Base-by-base conservation (phyloP, 2,113 vertebrate species). In the Lophotis ruficrista region DNA sequence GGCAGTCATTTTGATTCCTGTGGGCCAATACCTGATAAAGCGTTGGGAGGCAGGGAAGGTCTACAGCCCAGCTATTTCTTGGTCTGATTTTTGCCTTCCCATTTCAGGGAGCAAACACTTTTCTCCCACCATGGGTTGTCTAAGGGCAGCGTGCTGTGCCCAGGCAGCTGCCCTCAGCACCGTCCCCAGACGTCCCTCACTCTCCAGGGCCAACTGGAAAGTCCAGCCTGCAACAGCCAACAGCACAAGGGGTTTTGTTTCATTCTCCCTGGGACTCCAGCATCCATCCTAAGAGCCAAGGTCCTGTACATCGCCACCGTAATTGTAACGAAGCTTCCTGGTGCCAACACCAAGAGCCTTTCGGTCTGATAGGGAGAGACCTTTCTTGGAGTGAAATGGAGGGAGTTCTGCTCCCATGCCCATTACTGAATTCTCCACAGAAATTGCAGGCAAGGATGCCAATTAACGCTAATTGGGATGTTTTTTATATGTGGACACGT, bases 381-480 rank as follows among this genome's bases (percentile, higher is more conserved):
- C 28, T 91, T 91, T 85, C 82, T 75, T 89, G 84, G 73, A 72
- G 81, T 94, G 87, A 96, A 92, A 91, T 45, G 19, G 27, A 91
- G 89, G 60, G 61, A 96, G 70, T 57, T 83, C 84, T 94, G 78
- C 95, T 96, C 93, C 93, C 87, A 87, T 87, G 84, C 89, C 87
- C 61, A 93, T 96, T 95, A 95, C 83, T 90, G 94, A 93, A 93
- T 73, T 93, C 45, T 85, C 66, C 78, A 79, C 66, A 91, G 91
- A 96, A 96, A 88, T 22, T 57, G 20, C 20, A 21, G 82, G 58
- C 87, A 94, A 97, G 73, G 93, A 89, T 95, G 83, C 53, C 89
- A 96, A 95, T 94, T 97, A 97, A 91, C 37, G 0, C 75, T 96
- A 96, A 97, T 90, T 93, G 91, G 93, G 19, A 41, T 62, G 62